These are phyloP conservation scores for Henicopernis longicauda DNA, from an alignment of 2,113 vertebrate genomes.

Conservation along the genomic window DNA sequence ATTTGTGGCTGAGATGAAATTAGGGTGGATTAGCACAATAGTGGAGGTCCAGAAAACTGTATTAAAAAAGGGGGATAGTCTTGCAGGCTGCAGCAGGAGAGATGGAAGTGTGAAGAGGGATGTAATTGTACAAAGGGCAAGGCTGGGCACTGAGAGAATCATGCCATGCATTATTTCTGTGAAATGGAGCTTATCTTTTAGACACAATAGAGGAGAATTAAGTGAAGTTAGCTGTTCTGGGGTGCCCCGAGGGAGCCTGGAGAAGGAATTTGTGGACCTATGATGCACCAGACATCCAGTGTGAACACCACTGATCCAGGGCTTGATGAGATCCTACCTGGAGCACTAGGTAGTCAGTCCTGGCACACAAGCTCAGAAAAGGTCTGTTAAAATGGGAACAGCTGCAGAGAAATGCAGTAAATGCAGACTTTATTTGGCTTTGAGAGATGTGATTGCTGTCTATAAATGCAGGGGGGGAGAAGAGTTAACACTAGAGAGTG, in stretches of 20 bases:
- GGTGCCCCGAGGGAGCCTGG: background rate
- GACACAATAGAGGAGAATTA: background rate
- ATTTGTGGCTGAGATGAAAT: background rate
- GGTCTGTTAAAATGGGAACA: background rate
- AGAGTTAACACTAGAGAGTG: background rate
- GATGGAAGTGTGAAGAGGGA: background rate
- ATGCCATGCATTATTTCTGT: background rate
- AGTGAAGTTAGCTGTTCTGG: background rate
- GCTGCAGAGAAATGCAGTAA: background rate
- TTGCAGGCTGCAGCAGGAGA: background rate
- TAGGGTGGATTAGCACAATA: background rate
- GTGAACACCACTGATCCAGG: background rate
- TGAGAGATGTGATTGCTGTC: background rate
- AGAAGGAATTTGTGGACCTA: background rate
- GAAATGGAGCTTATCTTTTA: background rate
- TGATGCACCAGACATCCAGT: background rate
- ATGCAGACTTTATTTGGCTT: background rate
- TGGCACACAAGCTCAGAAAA: background rate
- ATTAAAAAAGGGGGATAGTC: background rate
- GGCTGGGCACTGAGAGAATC: background rate
- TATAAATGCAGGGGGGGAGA: background rate
- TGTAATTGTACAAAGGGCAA: background rate
- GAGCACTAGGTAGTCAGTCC: background rate
- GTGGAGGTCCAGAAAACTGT: background rate
- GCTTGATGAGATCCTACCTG: background rate